Evolutionary conservation across 2,888 invertebrate genomes (phyloP).

Genomic region (Leptothorax acervorum): DNA sequence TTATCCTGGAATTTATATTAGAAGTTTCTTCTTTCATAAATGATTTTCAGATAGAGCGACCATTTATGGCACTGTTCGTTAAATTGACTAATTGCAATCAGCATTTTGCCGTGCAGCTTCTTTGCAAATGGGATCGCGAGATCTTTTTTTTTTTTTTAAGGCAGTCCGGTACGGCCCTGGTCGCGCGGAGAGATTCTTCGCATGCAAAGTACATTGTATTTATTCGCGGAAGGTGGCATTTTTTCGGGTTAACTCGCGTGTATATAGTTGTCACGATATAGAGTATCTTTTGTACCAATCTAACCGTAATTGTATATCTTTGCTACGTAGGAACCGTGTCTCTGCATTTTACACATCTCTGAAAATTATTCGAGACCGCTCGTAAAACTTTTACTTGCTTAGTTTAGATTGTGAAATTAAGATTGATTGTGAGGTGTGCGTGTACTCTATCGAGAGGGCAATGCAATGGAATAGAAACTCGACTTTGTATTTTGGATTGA

Average conservation of each 20-base stretch:
- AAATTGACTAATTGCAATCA: background rate
- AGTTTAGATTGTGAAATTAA: conserved; percentile 27
- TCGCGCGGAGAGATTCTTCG: conserved; percentile 43
- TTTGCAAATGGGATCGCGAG: background rate
- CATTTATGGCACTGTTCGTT: background rate
- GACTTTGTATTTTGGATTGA: no score
- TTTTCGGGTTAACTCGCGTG: conserved; percentile 77
- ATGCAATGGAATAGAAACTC: background rate
- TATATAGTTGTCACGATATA: conserved; percentile 82
- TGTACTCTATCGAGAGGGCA: background rate
- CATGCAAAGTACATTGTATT: conserved; percentile 74
- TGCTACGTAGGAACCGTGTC: conserved; percentile 43
- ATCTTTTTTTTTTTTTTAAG: background rate
- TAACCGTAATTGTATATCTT: conserved; percentile 83
- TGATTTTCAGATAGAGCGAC: background rate
- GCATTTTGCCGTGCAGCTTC: background rate
- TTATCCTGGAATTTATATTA: conserved; percentile 9
- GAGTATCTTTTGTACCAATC: conserved; percentile 80
- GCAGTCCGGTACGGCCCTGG: conserved; percentile 66
- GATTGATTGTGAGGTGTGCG: background rate
- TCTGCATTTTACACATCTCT: conserved; percentile 24
- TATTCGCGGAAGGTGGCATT: conserved; percentile 79
- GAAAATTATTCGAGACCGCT: conserved; percentile 16
- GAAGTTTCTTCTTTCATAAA: background rate
- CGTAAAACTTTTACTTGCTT: background rate